Conservation (phyloP, 2,797 vertebrate species). For the Gallinago stenura region DNA sequence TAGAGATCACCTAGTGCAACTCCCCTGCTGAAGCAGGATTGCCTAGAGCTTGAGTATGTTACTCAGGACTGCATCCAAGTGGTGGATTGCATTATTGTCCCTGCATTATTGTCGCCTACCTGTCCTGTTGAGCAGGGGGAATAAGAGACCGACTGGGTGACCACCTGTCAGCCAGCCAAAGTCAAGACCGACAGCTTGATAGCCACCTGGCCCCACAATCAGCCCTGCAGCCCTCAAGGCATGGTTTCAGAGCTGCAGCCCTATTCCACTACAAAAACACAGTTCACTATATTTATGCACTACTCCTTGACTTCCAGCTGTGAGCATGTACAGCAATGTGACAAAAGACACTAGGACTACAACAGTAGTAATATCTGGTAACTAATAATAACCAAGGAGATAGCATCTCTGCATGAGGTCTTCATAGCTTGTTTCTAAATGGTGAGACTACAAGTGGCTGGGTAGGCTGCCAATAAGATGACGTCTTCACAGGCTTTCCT, state of each 20-base stretch:
- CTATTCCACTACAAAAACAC: background rate
- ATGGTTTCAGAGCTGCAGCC: background rate
- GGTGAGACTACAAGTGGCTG: background rate
- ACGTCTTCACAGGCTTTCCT: background rate
- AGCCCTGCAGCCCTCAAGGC: accelerated
- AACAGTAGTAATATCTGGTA: background rate
- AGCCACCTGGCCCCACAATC: background rate
- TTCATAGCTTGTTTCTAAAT: background rate
- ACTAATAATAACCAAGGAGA: background rate
- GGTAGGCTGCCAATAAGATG: background rate
- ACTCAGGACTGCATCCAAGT: no score
- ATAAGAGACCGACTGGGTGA: background rate
- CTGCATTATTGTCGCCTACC: background rate
- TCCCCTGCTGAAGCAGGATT: no score
- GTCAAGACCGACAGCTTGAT: background rate
- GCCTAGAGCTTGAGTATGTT: no score
- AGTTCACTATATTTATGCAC: accelerated
- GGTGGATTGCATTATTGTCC: no score
- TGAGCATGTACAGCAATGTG: background rate
- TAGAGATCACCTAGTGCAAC: no score
- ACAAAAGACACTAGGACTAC: background rate
- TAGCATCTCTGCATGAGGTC: background rate
- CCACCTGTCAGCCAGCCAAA: background rate
- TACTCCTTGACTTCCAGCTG: background rate
- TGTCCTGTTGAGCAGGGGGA: background rate